Conservation (phyloP, 2,797 vertebrate species). For the Okamejei kenojei region DNA sequence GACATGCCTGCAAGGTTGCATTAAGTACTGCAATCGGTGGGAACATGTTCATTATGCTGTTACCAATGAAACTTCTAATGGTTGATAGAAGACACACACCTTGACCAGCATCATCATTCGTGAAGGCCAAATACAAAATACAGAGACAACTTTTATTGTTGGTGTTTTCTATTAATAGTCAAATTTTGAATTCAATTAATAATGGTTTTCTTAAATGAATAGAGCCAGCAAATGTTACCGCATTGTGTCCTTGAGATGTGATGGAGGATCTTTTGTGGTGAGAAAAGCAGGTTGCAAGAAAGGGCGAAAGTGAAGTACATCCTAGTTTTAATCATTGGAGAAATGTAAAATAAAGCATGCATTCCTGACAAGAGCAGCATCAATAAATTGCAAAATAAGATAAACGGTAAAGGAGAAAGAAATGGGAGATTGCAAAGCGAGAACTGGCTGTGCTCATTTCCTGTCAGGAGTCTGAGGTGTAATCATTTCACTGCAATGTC, state of each 20-base stretch:
- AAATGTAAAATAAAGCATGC: not conserved
- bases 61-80: not conserved
- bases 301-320: not conserved
- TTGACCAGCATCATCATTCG: not conserved
- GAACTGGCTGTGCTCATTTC: not conserved
- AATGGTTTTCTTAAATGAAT: not conserved
- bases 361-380: not conserved
- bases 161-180: not conserved
- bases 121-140: constrained; percentile 16
- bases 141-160: not conserved
- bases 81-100: not conserved
- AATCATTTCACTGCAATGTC: not conserved
- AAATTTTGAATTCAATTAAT: not conserved
- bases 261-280: not conserved
- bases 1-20: not conserved
- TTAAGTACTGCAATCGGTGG: not conserved
- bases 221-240: not conserved
- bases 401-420: not conserved
- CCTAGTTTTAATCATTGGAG: not conserved
- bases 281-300: not conserved
- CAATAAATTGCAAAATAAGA: not conserved
- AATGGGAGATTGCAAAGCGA: not conserved
- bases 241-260: not conserved
- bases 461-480: not conserved
- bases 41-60: constrained; percentile 3